These are phyloP conservation scores for Byasa hedistus DNA, from an alignment of 2,888 invertebrate species.

Conservation along the genomic window DNA sequence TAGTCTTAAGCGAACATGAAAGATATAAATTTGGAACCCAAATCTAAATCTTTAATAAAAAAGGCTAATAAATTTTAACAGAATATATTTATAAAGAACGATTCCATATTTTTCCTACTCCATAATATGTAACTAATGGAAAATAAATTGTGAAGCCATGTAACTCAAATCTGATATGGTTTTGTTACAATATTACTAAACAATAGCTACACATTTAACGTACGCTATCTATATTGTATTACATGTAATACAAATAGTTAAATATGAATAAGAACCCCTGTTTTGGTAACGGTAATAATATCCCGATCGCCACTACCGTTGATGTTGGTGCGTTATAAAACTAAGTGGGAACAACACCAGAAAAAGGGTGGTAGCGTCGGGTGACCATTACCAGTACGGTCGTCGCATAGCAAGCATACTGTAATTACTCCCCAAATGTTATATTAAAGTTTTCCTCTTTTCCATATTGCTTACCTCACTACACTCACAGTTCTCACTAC, in stretches of 20 bases:
- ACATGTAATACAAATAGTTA: background rate
- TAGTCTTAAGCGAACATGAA: too few species aligned
- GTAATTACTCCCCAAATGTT: too few species aligned
- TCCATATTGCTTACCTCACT: too few species aligned
- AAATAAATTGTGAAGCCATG: slow-evolving; percentile 16
- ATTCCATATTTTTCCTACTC: slow-evolving; percentile 9
- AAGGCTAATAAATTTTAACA: background rate
- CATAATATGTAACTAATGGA: slow-evolving; percentile 13
- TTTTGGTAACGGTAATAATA: background rate
- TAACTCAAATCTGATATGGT: slow-evolving; percentile 4
- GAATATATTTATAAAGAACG: background rate
- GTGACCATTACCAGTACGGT: too few species aligned
- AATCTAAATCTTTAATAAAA: background rate
- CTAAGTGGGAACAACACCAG: too few species aligned
- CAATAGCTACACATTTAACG: background rate
- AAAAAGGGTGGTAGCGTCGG: too few species aligned
- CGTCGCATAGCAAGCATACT: too few species aligned
- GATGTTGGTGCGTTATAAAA: too few species aligned
- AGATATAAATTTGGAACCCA: too few species aligned
- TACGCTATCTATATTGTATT: background rate
- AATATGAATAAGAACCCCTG: background rate
- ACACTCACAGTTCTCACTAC: too few species aligned
- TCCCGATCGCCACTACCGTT: too few species aligned
- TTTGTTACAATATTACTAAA: background rate
- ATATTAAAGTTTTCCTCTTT: too few species aligned